These are phyloP conservation scores for Pachyseris speciosa DNA, from an alignment of 64 coral and sea anemone species.

Conservation along the genomic window DNA sequence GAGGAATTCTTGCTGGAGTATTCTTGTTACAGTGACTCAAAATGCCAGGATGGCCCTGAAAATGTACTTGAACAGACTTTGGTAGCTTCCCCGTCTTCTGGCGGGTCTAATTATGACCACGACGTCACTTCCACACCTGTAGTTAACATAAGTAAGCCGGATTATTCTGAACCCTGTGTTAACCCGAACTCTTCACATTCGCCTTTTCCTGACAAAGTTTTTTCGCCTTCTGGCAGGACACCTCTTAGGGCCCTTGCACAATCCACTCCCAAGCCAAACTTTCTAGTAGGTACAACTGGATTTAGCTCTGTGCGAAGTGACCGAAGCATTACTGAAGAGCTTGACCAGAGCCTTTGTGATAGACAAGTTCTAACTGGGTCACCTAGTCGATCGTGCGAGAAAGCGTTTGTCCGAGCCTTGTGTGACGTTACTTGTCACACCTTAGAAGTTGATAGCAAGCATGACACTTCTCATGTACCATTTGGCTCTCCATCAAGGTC, in stretches of 20 bases:
- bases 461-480: constrained; percentile 3
- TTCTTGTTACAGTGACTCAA: not conserved
- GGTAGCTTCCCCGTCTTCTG: not conserved
- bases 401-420: not conserved
- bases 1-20: constrained; percentile 9
- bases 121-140: not conserved
- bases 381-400: not conserved
- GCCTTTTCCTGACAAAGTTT: not conserved
- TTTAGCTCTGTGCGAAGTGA: not conserved
- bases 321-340: not conserved
- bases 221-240: not conserved
- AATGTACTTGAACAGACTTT: not conserved
- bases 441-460: not conserved
- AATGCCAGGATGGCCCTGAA: not conserved
- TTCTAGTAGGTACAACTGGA: too few species aligned
- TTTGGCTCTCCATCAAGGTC: constrained; percentile 66
- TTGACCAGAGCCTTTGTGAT: not conserved
- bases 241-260: constrained; percentile 29
- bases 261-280: constrained; percentile 45
- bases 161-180: not conserved
- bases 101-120: not conserved
- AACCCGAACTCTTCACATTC: not conserved
- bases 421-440: not conserved
- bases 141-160: not conserved
- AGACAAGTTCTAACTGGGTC: not conserved